A percentile compares a stretch with the other conserved stretches of the same genome.
phyloP scores from a whole-genome alignment of 2,888 invertebrate genomes.

The Theodoxus fluviatilis region DNA sequence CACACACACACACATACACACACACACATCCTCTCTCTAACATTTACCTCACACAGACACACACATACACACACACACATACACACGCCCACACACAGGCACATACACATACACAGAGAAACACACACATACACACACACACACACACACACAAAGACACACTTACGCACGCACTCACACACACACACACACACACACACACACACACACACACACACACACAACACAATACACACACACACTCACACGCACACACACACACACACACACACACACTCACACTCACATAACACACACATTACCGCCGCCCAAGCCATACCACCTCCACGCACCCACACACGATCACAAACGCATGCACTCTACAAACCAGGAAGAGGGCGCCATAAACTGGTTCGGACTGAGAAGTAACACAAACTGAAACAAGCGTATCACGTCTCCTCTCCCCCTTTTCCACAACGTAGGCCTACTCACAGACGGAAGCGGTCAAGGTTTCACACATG shows the following conservation, averaged over 20 bases:
- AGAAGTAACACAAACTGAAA: too few species aligned
- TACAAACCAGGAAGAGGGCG: too few species aligned
- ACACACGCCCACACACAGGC: conserved; percentile 4
- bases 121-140: conserved; percentile 16
- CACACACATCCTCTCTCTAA: not conserved
- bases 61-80: conserved; percentile 7
- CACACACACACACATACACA: conserved; percentile 10
- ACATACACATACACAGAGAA: conserved; percentile 19
- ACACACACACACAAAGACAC: conserved; percentile 6
- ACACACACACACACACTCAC: conserved; percentile 8
- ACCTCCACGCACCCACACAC: not conserved
- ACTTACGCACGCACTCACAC: conserved; percentile 11
- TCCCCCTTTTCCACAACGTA: too few species aligned
- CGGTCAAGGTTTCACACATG: too few species aligned
- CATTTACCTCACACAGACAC: conserved; percentile 9
- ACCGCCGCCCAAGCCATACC: conserved; percentile 2
- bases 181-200: not conserved
- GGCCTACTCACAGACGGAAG: too few species aligned
- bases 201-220: not conserved
- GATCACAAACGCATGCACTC: not conserved
- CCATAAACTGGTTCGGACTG: too few species aligned
- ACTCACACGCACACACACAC: not conserved
- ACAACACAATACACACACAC: not conserved
- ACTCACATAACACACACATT: not conserved
- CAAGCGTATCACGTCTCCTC: too few species aligned